Evolutionary conservation across 2,888 invertebrate genomes (phyloP).

Genomic region (Gortyna flavago): DNA sequence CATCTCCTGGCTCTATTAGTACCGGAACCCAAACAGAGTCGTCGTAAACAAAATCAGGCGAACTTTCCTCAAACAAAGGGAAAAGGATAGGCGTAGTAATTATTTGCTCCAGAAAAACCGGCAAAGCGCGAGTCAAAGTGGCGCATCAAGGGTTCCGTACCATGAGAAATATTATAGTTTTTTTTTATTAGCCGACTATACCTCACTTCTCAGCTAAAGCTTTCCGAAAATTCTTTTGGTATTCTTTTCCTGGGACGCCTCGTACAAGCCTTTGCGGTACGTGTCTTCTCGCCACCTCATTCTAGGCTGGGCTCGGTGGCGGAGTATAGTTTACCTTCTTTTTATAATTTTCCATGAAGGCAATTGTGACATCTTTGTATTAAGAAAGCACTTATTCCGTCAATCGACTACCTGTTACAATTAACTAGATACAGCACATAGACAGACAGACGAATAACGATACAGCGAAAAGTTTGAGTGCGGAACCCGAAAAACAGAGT

Average conservation of each 20-base stretch:
- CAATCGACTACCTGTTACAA: not conserved
- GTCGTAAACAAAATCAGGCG: conserved; percentile 63
- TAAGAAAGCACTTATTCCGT: not conserved
- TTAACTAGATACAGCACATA: not conserved
- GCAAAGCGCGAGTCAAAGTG: not conserved
- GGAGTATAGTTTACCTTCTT: not conserved
- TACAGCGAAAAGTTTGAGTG: not conserved
- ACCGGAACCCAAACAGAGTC: conserved; percentile 55
- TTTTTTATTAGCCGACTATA: not conserved
- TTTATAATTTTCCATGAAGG: not conserved
- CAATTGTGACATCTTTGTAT: not conserved
- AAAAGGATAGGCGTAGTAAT: conserved; percentile 61
- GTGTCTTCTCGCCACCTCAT: not conserved
- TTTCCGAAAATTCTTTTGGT: not conserved
- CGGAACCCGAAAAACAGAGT: conserved; percentile 25
- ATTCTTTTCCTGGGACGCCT: not conserved
- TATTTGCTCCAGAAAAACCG: conserved; percentile 65
- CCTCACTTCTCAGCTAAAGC: not conserved
- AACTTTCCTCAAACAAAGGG: conserved; percentile 60
- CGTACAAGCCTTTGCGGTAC: not conserved
- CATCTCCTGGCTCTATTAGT: conserved; percentile 50
- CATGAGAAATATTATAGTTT: not conserved
- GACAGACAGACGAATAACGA: not conserved
- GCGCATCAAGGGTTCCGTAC: not conserved
- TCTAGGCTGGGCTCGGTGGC: not conserved